phyloP scores from a whole-genome alignment of 2,113 vertebrate species.

The Pseudois nayaur region DNA sequence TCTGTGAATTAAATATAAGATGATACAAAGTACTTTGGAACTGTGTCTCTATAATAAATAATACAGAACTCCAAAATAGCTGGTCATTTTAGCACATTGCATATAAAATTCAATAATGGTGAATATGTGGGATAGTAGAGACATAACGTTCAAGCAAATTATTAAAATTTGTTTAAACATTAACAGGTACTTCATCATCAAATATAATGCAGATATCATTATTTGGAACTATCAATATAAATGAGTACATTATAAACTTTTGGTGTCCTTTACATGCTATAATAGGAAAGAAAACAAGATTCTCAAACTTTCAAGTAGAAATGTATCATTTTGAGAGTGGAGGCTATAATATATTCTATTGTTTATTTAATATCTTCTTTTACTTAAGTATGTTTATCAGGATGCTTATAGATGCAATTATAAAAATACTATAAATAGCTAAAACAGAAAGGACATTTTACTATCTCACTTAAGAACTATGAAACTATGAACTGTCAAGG shows the following conservation, averaged over 20 bases:
- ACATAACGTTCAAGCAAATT: background rate
- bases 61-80: background rate
- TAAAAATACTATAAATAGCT: background rate
- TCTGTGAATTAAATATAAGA: background rate
- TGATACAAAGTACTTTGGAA: background rate
- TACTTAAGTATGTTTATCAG: background rate
- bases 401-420: background rate
- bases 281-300: background rate
- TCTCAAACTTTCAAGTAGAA: background rate
- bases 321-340: background rate
- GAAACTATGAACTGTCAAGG: background rate
- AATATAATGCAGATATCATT: background rate
- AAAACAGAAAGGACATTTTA: background rate
- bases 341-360: background rate
- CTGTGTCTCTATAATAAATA: background rate
- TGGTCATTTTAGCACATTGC: background rate
- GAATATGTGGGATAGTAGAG: background rate
- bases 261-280: background rate
- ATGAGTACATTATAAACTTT: background rate
- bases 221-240: background rate
- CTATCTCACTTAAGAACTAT: background rate
- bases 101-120: background rate
- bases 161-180: constrained; percentile 1
- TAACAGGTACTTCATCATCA: background rate
- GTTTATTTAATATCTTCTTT: background rate